These are phyloP conservation scores for Hippoglossus stenolepis DNA, from an alignment of 2,113 vertebrate genomes.

Conservation along the genomic window DNA sequence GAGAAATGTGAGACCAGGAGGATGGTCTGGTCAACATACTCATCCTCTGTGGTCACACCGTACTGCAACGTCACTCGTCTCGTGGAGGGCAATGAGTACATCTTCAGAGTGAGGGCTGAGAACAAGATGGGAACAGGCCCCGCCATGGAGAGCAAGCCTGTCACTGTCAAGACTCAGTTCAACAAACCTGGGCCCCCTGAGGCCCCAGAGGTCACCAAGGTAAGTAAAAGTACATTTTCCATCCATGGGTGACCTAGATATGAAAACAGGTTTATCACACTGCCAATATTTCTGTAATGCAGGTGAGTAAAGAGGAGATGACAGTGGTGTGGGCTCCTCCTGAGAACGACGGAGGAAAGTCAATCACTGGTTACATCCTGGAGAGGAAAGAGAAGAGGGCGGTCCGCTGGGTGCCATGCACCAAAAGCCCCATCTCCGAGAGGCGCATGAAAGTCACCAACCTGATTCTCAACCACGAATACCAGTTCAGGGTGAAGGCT, in stretches of 20 bases:
- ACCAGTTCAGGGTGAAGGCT: constrained; percentile 98
- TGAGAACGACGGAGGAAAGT: constrained; percentile 97
- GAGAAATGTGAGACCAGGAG: constrained; percentile 99
- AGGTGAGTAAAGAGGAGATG: constrained; percentile 95
- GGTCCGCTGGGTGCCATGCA: constrained; percentile 93
- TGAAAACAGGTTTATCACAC: neutral
- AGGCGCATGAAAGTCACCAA: constrained; percentile 95
- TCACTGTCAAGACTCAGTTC: constrained; percentile 93
- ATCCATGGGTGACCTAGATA: neutral
- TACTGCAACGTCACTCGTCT: constrained; percentile 91
- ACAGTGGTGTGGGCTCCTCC: constrained; percentile 98
- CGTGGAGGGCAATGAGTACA: constrained; percentile 97
- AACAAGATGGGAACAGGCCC: constrained; percentile 99
- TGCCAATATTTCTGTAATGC: constrained; percentile 2
- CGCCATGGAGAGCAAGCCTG: constrained; percentile 91
- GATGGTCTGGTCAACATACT: constrained; percentile 99
- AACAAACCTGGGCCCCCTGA: constrained; percentile 94
- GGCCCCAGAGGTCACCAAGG: constrained; percentile 93
- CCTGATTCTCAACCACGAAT: constrained; percentile 95
- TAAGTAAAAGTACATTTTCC: constrained; percentile 47
- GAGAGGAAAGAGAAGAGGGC: constrained; percentile 95
- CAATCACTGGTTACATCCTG: constrained; percentile 96
- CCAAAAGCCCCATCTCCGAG: constrained; percentile 94
- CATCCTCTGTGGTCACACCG: constrained; percentile 87
- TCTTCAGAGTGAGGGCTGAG: constrained; percentile 97